phyloP scores from a whole-genome alignment of 2,797 vertebrate species.

The Pseudochirops corinnae region DNA sequence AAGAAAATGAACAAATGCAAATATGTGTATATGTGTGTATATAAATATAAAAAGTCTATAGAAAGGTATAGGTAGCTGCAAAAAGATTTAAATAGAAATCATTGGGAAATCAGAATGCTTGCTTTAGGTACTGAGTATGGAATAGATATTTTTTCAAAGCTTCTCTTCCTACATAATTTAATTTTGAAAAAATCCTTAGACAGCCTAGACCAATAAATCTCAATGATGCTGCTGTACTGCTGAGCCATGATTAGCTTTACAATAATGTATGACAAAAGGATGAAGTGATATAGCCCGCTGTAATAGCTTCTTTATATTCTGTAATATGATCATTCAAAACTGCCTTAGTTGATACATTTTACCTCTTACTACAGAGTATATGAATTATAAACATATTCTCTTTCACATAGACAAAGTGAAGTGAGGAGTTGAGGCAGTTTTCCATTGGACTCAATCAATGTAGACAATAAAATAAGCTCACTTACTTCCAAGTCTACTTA shows the following conservation, averaged over 20 bases:
- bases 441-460: background rate
- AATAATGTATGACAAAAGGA: background rate
- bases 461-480: background rate
- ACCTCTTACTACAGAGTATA: background rate
- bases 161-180: background rate
- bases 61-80: background rate
- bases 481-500: background rate
- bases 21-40: background rate
- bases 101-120: background rate
- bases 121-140: background rate
- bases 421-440: background rate
- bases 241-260: constrained; percentile 1
- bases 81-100: background rate
- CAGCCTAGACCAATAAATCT: background rate
- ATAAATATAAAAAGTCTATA: background rate
- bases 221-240: background rate
- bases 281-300: background rate
- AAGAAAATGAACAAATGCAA: background rate
- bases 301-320: background rate
- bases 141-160: background rate
- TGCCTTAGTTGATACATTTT: background rate
- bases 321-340: background rate
- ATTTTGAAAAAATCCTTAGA: background rate
- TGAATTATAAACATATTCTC: background rate
- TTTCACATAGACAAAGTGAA: background rate